Conservation (phyloP, 2,888 invertebrate genomes). For the Sesamia inferens region DNA sequence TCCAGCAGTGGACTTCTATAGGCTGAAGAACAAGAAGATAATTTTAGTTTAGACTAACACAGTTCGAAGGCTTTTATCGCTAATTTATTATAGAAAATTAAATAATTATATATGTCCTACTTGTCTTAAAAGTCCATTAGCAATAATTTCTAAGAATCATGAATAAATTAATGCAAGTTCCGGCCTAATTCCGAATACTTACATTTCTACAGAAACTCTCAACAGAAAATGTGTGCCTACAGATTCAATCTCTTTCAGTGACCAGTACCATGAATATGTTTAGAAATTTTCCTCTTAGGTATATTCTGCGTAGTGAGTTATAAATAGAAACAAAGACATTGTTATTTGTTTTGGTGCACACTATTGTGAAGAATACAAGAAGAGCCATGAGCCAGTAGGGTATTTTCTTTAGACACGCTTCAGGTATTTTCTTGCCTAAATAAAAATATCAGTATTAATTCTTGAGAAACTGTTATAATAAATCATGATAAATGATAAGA, state of each 20-base stretch:
- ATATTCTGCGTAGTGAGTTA: slow-evolving; percentile 38
- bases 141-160: slow-evolving; percentile 2
- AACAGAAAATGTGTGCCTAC: slow-evolving; percentile 1
- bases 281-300: slow-evolving; percentile 37
- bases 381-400: slow-evolving; percentile 19
- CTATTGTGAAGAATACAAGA: slow-evolving; percentile 27
- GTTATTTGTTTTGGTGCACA: slow-evolving; percentile 1
- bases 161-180: neutral
- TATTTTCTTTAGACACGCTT: slow-evolving; percentile 25
- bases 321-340: slow-evolving; percentile 34
- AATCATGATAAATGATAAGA: slow-evolving; percentile 66
- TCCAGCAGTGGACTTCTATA: too few relatives aligned
- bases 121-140: neutral
- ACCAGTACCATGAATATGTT: slow-evolving; percentile 14
- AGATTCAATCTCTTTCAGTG: slow-evolving; percentile 28
- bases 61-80: too few relatives aligned
- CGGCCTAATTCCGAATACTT: neutral
- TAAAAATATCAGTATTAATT: slow-evolving; percentile 42
- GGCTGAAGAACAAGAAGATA: too few relatives aligned
- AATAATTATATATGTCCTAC: neutral
- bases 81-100: too few relatives aligned
- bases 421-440: slow-evolving; percentile 33
- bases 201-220: slow-evolving; percentile 17
- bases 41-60: too few relatives aligned
- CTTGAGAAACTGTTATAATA: slow-evolving; percentile 58